These are phyloP conservation scores for Gasteruption jaculator DNA, from an alignment of 2,888 invertebrate genomes.

Conservation along the genomic window DNA sequence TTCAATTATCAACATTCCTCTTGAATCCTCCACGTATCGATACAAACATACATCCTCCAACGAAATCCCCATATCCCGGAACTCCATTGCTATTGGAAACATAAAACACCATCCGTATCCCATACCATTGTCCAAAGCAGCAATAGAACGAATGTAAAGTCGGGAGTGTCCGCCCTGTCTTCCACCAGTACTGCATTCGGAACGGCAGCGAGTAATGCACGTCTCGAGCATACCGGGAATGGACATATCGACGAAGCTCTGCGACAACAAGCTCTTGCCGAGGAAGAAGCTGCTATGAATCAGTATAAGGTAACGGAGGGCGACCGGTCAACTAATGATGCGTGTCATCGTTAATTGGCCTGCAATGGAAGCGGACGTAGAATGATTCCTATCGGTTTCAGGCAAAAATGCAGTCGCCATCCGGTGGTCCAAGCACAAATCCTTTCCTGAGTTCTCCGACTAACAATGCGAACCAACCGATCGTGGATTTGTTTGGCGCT, in stretches of 20 bases:
- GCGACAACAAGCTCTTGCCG: constrained; percentile 83
- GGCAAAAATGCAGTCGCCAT: constrained; percentile 77
- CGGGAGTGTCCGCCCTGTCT: constrained; percentile 82
- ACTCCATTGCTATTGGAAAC: no score
- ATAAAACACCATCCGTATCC: constrained; percentile 32
- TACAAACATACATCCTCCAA: no score
- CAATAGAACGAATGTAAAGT: constrained; percentile 85
- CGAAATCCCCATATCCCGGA: no score
- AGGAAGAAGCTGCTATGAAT: constrained; percentile 94
- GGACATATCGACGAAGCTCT: constrained; percentile 80
- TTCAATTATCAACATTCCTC: constrained; percentile 46
- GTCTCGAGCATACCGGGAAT: constrained; percentile 64
- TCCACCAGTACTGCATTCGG: constrained; percentile 87
- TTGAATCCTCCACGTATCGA: constrained; percentile 34
- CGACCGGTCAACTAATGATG: no score
- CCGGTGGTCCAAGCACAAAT: constrained; percentile 70
- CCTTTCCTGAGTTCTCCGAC: constrained; percentile 78
- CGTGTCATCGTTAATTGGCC: no score
- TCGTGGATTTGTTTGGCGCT: constrained; percentile 77
- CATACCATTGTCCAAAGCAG: constrained; percentile 53
- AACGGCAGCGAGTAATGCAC: constrained; percentile 71
- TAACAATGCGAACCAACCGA: constrained; percentile 54
- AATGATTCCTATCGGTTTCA: no score
- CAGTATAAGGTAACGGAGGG: constrained; percentile 78
- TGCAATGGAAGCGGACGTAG: no score